Evolutionary conservation across 1,140 invertebrate species (phyloP).

Genomic region (Coenobita brevimanus): DNA sequence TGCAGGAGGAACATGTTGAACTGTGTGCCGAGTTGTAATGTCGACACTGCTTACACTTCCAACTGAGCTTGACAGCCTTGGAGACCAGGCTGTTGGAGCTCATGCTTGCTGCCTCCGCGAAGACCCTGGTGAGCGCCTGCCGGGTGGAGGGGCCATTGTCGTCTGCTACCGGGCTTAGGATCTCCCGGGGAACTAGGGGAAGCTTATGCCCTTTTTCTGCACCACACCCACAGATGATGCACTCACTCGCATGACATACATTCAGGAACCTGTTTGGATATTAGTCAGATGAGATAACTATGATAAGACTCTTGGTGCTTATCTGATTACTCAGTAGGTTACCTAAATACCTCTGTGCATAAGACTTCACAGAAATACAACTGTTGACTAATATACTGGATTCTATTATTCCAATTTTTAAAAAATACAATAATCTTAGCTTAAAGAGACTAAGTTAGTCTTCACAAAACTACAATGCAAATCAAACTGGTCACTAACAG

Average conservation of each 20-base stretch:
- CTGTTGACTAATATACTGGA: no score
- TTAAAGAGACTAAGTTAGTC: no score
- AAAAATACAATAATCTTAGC: no score
- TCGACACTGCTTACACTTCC: conserved; percentile 58
- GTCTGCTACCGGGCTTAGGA: conserved; percentile 51
- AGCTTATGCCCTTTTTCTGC: conserved; percentile 21
- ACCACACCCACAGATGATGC: conserved; percentile 52
- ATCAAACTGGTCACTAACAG: no score
- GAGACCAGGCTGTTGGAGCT: conserved; percentile 53
- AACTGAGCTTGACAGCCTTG: conserved; percentile 54
- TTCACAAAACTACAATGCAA: no score
- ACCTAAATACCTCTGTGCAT: no score
- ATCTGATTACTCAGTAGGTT: no score
- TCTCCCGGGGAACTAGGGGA: conserved; percentile 52
- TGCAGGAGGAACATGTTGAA: conserved; percentile 55
- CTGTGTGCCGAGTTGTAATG: conserved; percentile 62
- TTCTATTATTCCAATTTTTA: no score
- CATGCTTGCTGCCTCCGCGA: conserved; percentile 50
- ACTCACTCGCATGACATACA: conserved; percentile 56
- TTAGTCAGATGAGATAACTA: no score
- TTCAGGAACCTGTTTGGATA: conserved; percentile 57
- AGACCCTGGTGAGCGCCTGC: conserved; percentile 45
- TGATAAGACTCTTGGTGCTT: no score
- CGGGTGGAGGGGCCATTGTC: conserved; percentile 57
- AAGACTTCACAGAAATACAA: no score